Evolutionary conservation across 2,888 invertebrate species (phyloP).

Genomic region (Noctuana brunneofusca): DNA sequence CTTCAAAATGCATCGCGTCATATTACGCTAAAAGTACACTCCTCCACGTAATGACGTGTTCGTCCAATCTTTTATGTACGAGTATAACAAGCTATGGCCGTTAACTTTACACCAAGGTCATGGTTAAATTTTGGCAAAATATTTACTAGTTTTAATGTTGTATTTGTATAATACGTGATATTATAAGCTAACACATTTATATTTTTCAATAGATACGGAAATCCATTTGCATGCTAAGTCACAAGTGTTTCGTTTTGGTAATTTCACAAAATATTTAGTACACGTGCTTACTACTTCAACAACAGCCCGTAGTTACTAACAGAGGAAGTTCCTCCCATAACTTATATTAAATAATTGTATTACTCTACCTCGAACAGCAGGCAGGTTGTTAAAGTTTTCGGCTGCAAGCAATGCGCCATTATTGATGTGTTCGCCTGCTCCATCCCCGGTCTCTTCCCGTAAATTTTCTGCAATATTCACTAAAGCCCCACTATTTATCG

Average conservation of each 20-base stretch:
- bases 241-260: not conserved
- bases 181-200: too few species aligned
- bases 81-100: not conserved
- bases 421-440: slow-evolving; percentile 62
- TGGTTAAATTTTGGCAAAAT: not conserved
- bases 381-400: slow-evolving; percentile 49
- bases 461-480: slow-evolving; percentile 65
- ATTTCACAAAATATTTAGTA: slow-evolving; percentile 2
- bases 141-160: too few species aligned
- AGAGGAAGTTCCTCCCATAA: slow-evolving; percentile 23
- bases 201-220: not conserved
- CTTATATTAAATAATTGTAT: slow-evolving; percentile 22
- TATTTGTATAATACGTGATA: too few species aligned
- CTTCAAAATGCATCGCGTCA: slow-evolving; percentile 57
- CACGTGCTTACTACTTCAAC: not conserved
- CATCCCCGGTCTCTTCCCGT: slow-evolving; percentile 57
- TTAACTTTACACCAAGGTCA: slow-evolving; percentile 2
- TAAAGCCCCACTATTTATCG: slow-evolving; percentile 69
- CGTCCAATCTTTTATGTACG: slow-evolving; percentile 10
- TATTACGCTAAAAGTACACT: slow-evolving; percentile 13
- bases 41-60: slow-evolving; percentile 18
- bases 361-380: slow-evolving; percentile 5
- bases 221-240: not conserved
- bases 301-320: not conserved
- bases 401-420: slow-evolving; percentile 48